These are phyloP conservation scores for Sebastes nivosus DNA, from an alignment of 2,797 vertebrate genomes.

Conservation along the genomic window DNA sequence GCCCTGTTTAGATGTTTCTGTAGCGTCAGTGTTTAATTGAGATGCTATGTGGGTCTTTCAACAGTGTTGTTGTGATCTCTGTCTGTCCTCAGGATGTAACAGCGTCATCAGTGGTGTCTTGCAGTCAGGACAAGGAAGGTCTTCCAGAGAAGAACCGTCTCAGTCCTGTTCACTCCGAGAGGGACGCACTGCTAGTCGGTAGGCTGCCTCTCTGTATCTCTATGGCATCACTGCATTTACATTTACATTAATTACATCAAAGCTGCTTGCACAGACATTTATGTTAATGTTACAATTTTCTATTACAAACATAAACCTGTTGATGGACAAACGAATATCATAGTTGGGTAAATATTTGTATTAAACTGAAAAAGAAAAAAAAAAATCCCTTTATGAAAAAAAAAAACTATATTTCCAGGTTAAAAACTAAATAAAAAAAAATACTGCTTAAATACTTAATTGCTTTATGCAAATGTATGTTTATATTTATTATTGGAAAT, in stretches of 20 bases:
- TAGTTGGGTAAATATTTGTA: not conserved
- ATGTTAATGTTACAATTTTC: no score
- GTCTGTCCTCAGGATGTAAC: slow-evolving; percentile 71
- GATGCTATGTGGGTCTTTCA: not conserved
- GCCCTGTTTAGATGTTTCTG: not conserved
- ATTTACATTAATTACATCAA: not conserved
- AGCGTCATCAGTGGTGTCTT: slow-evolving; percentile 77
- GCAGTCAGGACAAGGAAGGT: slow-evolving; percentile 84
- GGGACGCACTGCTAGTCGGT: slow-evolving; percentile 88
- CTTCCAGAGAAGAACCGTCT: slow-evolving; percentile 74
- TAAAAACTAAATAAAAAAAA: no score
- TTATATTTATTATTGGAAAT: no score
- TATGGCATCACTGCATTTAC: no score
- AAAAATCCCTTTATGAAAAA: no score
- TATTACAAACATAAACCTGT: not conserved
- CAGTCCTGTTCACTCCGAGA: slow-evolving; percentile 84
- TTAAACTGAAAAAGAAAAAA: no score
- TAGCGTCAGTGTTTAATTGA: not conserved
- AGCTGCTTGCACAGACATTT: not conserved
- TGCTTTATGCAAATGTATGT: no score
- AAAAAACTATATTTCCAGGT: no score
- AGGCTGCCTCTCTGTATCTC: slow-evolving; percentile 42
- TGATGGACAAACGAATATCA: not conserved
- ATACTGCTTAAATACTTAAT: no score
- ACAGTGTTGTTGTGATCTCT: not conserved